Conservation (phyloP, 2,797 vertebrate genomes). For the Delichon dasypus region DNA sequence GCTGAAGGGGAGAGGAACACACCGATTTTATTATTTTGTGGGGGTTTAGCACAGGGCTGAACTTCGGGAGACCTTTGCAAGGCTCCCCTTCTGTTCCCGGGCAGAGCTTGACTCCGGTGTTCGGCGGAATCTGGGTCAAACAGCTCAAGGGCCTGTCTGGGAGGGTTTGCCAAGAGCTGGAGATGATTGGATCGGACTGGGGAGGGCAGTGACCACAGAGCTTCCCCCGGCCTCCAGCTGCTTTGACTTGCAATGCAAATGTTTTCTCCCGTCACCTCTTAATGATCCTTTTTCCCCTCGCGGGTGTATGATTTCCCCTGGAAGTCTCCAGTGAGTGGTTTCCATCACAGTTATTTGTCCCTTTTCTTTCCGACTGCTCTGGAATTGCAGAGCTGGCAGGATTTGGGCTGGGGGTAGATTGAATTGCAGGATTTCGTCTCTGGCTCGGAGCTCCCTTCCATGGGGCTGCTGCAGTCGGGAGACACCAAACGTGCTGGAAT, state of each 20-base stretch:
- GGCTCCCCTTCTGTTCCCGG: slow-evolving; percentile 7
- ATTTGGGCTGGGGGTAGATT: slow-evolving; percentile 12
- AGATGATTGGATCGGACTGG: slow-evolving; percentile 59
- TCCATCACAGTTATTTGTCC: slow-evolving; percentile 48
- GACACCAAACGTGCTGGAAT: neutral
- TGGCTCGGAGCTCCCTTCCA: neutral
- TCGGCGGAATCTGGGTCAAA: slow-evolving; percentile 36
- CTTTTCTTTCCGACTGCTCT: slow-evolving; percentile 18
- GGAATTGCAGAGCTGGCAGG: slow-evolving; percentile 3
- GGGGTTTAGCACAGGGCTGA: neutral
- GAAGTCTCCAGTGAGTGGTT: slow-evolving; percentile 41
- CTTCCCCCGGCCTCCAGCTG: slow-evolving; percentile 58
- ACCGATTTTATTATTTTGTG: neutral
- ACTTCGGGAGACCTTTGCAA: slow-evolving; percentile 6
- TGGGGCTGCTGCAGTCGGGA: neutral
- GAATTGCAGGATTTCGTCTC: slow-evolving; percentile 24
- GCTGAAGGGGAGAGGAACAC: slow-evolving; percentile 4
- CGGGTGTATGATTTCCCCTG: slow-evolving; percentile 37
- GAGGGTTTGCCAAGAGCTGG: slow-evolving; percentile 41
- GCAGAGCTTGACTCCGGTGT: slow-evolving; percentile 21
- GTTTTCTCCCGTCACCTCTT: slow-evolving; percentile 57
- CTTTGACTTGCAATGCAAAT: slow-evolving; percentile 60
- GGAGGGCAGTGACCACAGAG: slow-evolving; percentile 60
- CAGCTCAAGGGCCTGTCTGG: slow-evolving; percentile 48
- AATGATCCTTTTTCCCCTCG: slow-evolving; percentile 41